These are phyloP conservation scores for Panagrolaimus sp. DNA, from an alignment of 1,140 invertebrate genomes.

Conservation along the genomic window DNA sequence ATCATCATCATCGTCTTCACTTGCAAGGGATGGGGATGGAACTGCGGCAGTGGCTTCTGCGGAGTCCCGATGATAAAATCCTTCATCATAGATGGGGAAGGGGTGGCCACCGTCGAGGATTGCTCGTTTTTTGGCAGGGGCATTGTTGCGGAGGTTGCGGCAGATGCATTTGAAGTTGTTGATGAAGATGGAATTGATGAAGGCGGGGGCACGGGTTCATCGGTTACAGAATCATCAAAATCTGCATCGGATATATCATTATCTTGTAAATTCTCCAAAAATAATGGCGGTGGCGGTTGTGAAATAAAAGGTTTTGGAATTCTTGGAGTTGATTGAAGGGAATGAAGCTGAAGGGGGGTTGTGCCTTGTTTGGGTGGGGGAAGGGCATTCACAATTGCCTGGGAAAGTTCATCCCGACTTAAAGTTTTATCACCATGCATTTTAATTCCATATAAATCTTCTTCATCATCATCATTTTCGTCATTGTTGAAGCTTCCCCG, in stretches of 20 bases:
- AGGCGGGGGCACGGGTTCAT: background rate
- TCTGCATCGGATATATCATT: background rate
- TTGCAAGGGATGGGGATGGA: background rate
- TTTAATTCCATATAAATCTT: conserved; percentile 6
- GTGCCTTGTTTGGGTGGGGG: background rate
- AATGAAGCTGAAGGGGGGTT: background rate
- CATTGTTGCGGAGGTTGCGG: background rate
- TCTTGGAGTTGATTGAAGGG: background rate
- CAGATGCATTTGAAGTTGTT: background rate
- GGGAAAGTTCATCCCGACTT: background rate
- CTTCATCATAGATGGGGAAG: too few species aligned
- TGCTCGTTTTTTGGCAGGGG: background rate
- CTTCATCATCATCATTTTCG: background rate
- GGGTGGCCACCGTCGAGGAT: too few species aligned
- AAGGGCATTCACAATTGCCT: background rate
- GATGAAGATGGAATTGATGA: background rate
- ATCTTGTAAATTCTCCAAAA: too few species aligned
- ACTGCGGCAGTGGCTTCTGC: too few species aligned
- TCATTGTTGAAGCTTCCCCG: background rate
- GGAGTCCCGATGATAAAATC: too few species aligned
- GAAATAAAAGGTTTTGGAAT: background rate
- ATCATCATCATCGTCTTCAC: background rate
- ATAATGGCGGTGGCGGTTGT: background rate
- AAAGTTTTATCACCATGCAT: background rate
- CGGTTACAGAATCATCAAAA: background rate